These are phyloP conservation scores for Dinomys branickii DNA, from an alignment of 2,113 vertebrate species.

Conservation along the genomic window DNA sequence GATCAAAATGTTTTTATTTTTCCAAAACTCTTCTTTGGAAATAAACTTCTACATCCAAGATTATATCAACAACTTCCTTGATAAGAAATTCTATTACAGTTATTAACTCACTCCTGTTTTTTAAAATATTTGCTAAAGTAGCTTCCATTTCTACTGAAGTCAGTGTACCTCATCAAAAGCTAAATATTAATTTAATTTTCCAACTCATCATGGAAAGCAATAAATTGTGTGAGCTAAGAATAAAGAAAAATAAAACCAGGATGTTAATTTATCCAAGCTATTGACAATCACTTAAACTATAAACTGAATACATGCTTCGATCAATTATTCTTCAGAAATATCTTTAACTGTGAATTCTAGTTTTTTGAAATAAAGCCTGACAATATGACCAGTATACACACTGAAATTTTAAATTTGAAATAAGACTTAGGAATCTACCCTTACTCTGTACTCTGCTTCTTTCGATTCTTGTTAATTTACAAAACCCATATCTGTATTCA, in stretches of 20 bases:
- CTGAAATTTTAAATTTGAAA: background rate
- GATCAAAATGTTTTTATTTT: background rate
- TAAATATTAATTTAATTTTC: conserved; percentile 4
- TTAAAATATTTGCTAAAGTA: background rate
- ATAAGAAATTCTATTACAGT: background rate
- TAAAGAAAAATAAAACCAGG: background rate
- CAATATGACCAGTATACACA: background rate
- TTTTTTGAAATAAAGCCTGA: background rate
- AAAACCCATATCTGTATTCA: background rate
- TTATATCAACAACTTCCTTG: background rate
- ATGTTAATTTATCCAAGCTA: background rate
- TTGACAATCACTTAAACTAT: background rate
- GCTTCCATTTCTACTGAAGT: background rate
- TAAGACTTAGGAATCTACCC: background rate
- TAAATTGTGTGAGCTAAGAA: background rate
- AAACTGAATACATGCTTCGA: background rate
- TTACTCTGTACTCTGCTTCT: background rate
- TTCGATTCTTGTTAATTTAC: conserved; percentile 11
- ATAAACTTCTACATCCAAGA: background rate
- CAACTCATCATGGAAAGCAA: background rate
- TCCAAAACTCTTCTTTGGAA: background rate
- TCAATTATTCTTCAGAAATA: background rate
- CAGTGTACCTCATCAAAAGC: background rate
- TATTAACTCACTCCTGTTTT: background rate
- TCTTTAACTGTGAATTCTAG: background rate